Conservation (phyloP, 64 coral and sea anemone genomes). For the Stichodactyla mertensii region DNA sequence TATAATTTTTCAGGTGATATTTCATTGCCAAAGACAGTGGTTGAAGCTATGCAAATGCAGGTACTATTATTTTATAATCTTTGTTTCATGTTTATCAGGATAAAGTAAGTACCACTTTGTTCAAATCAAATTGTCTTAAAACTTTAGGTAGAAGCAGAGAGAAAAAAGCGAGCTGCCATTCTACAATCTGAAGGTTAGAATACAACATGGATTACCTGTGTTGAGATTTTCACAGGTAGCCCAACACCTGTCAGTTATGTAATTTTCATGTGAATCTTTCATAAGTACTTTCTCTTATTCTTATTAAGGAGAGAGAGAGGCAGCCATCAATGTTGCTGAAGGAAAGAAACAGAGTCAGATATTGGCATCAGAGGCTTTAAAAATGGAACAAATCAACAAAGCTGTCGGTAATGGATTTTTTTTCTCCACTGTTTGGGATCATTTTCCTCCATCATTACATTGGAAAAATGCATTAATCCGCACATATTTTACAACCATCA, state of each 20-base stretch:
- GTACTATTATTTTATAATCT: conserved; percentile 9
- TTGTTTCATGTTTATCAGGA: too few relatives aligned
- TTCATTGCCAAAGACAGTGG: conserved; percentile 79
- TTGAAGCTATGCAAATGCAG: conserved; percentile 99
- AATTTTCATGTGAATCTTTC: not conserved
- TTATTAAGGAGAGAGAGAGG: conserved; percentile 60
- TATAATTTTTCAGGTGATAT: conserved; percentile 38
- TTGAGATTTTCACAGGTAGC: not conserved
- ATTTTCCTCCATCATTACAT: too few relatives aligned
- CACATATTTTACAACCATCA: too few relatives aligned
- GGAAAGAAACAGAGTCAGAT: conserved; percentile 96
- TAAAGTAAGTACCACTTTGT: not conserved
- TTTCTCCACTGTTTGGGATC: not conserved
- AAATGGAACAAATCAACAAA: conserved; percentile 83
- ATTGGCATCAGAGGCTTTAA: conserved; percentile 80
- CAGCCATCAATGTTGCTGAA: conserved; percentile 97
- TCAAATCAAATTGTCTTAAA: not conserved
- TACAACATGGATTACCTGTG: not conserved
- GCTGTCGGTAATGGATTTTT: conserved; percentile 57
- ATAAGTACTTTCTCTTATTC: not conserved
- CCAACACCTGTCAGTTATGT: too few relatives aligned
- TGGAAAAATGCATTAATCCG: too few relatives aligned
- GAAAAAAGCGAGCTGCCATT: conserved; percentile 87
- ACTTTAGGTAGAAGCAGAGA: conserved; percentile 93
- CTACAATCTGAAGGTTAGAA: conserved; percentile 87